Conservation (phyloP, 2,888 invertebrate genomes). For the Melinaea marsaeus region DNA sequence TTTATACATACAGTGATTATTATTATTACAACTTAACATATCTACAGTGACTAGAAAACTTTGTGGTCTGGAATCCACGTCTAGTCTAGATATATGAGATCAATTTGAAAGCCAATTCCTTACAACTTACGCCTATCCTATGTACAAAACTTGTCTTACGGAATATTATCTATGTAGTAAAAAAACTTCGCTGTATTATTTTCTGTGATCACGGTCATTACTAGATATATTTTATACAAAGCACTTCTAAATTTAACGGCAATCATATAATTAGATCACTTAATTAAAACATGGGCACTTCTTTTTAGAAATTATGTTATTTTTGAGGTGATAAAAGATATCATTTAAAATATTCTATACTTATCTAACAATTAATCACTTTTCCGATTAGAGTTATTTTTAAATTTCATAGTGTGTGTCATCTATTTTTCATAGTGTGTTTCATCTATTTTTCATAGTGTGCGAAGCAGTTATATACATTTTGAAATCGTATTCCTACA, state of each 20-base stretch:
- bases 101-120: constrained; percentile 58
- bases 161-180: constrained; percentile 15
- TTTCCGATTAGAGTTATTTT: too few species aligned
- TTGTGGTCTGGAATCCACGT: constrained; percentile 26
- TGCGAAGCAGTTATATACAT: too few species aligned
- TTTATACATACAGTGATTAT: too few species aligned
- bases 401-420: too few species aligned
- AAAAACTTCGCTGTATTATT: constrained; percentile 13
- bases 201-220: background rate
- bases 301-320: background rate
- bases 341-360: too few species aligned
- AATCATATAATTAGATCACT: background rate
- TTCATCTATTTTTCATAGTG: too few species aligned
- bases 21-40: background rate
- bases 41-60: constrained; percentile 12
- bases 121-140: constrained; percentile 22
- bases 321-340: too few species aligned
- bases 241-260: background rate
- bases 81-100: constrained; percentile 56
- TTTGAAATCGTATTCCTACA: too few species aligned
- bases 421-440: too few species aligned
- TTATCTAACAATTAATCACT: too few species aligned
- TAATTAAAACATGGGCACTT: background rate
- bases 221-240: background rate
- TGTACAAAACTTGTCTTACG: constrained; percentile 10